Conservation (phyloP, 2,797 vertebrate genomes). For the Lacerta bilineata region DNA sequence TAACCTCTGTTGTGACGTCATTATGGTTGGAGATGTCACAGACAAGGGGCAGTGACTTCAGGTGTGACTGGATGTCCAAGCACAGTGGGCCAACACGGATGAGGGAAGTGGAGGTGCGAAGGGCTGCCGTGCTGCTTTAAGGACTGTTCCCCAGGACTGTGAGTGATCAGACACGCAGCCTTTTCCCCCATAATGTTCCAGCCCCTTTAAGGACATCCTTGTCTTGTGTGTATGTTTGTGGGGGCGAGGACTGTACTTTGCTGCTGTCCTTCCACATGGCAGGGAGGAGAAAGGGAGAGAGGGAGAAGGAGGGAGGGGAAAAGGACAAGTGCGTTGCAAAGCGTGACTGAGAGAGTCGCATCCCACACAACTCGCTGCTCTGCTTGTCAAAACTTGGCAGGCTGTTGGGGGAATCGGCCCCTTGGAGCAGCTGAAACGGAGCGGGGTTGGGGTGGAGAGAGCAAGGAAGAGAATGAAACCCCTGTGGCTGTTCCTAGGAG, state of each 20-base stretch:
- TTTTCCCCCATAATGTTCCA: neutral
- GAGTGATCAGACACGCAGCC: conserved; percentile 7
- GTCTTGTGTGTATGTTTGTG: neutral
- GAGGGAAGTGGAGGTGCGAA: neutral
- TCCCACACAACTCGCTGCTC: conserved; percentile 38
- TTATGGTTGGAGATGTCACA: conserved; percentile 14
- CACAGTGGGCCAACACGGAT: neutral
- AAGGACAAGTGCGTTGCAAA: neutral
- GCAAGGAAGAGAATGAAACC: neutral
- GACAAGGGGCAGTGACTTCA: neutral
- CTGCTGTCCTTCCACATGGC: conserved; percentile 12
- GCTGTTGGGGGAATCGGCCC: conserved; percentile 28
- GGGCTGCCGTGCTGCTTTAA: neutral
- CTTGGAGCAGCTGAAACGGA: conserved; percentile 4
- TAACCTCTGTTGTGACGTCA: neutral
- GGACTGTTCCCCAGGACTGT: neutral
- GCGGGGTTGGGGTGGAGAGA: neutral
- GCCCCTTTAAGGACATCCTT: conserved; percentile 15
- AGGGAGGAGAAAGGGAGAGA: neutral
- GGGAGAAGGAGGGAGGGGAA: neutral
- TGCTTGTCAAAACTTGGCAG: conserved; percentile 43
- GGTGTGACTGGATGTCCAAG: neutral
- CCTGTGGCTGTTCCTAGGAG: neutral
- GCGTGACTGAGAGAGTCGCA: conserved; percentile 38
- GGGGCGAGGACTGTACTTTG: neutral